Evolutionary conservation across 2,797 vertebrate genomes (phyloP).

Genomic region (Crenuchus spilurus): DNA sequence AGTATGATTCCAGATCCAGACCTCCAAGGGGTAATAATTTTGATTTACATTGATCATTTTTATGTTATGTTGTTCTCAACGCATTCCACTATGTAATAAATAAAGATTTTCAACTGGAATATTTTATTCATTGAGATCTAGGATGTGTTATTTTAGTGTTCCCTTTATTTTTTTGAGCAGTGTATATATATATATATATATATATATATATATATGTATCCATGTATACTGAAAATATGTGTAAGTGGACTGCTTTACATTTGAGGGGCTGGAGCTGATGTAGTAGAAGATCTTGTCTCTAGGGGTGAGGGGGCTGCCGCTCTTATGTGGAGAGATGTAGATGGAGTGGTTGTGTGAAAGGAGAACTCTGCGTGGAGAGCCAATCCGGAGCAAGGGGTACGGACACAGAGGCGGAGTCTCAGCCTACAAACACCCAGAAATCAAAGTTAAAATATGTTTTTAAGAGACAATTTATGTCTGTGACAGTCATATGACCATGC

Average conservation of each 20-base stretch:
- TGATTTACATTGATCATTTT: no score
- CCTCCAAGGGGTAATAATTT: no score
- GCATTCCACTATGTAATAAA: no score
- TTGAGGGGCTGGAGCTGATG: slow-evolving; percentile 90
- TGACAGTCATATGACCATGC: not conserved
- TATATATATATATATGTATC: not conserved
- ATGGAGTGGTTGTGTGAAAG: slow-evolving; percentile 88
- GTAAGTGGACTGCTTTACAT: slow-evolving; percentile 74
- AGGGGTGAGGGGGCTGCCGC: slow-evolving; percentile 71
- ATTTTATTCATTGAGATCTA: no score
- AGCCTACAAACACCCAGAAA: slow-evolving; percentile 63
- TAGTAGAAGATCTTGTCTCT: slow-evolving; percentile 90
- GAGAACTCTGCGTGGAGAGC: slow-evolving; percentile 88
- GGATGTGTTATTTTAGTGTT: no score
- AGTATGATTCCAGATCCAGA: no score
- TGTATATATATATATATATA: not conserved
- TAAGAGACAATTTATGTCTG: not conserved
- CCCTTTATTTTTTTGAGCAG: not conserved
- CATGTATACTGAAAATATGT: not conserved
- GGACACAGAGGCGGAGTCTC: slow-evolving; percentile 87
- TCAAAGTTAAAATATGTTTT: no score
- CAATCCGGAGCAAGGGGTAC: slow-evolving; percentile 81
- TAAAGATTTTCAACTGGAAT: no score
- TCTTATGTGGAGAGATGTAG: slow-evolving; percentile 91
- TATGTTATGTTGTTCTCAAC: no score